phyloP scores from a whole-genome alignment of 1,140 invertebrate species.

The Plutomurus gul region DNA sequence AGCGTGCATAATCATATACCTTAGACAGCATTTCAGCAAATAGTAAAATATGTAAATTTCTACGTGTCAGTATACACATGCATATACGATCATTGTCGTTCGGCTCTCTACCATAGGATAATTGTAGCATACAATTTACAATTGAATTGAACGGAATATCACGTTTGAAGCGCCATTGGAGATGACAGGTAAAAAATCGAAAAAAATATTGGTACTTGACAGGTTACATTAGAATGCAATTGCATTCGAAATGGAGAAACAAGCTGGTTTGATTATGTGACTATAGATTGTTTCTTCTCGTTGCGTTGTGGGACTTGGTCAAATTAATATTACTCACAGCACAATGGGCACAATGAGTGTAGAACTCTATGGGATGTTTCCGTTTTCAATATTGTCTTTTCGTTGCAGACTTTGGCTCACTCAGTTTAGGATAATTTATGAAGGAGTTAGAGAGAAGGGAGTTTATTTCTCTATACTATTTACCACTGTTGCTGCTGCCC shows the following conservation, averaged over 20 bases:
- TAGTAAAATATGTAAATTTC: too few relatives aligned
- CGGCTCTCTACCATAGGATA: too few relatives aligned
- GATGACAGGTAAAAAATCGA: background rate
- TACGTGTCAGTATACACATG: too few relatives aligned
- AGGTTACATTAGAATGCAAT: background rate
- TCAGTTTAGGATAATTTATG: background rate
- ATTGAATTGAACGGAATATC: background rate
- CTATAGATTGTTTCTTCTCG: slow-evolving; percentile 3
- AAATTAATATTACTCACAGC: background rate
- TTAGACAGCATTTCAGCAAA: too few relatives aligned
- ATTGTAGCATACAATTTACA: background rate
- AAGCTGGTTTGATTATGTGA: background rate
- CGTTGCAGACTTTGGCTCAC: background rate
- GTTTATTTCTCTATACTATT: background rate
- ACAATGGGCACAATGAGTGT: background rate
- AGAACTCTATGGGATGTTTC: background rate
- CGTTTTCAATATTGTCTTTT: background rate
- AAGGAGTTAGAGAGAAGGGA: background rate
- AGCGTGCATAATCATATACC: background rate
- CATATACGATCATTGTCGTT: too few relatives aligned
- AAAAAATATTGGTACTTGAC: slow-evolving; percentile 10
- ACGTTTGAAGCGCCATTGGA: slow-evolving; percentile 1
- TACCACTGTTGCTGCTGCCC: background rate
- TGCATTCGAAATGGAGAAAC: background rate
- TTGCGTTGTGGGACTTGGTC: background rate